Evolutionary conservation across 2,888 invertebrate species (phyloP), one percentile per base, ranked within the genome.

Genomic region (Tachina lurida): DNA sequence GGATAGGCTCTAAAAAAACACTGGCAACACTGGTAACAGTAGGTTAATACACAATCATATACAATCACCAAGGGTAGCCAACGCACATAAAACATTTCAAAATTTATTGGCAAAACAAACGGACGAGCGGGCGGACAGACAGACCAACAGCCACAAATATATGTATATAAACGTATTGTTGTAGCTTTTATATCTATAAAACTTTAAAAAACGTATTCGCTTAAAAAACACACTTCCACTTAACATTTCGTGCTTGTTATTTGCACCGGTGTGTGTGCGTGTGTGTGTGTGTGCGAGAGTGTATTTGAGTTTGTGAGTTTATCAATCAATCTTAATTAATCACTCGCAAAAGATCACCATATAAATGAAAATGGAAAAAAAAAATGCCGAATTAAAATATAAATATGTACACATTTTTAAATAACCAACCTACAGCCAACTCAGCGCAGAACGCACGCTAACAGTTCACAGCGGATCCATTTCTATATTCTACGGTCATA

Each of bases 261-360:
- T 60, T 49, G 45, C 17, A 13, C 12, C 0, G 9, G 60, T 43
- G 17, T n/a, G 17, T 62, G 62, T 10, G 63, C 60, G 31, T 56
- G 43, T 74, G 74, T 63, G 65, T 67, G 15, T 60, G 54, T 87
- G n/a, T 74, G 67, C 54, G 31, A 45, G 56, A 71, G 60, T 65
- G 62, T 65, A n/a, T 71, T 19, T 77, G 31, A 39, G 45, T 70
- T 70, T 67, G 63, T 56, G 13, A 54, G 58, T 85, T 89, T 92
- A 92, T 92, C 92, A 92, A 92, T 92, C 92, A 91, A 92, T 92
- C 92, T 92, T 92, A 92, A 92, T 92, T 92, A 92, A 92, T 92
- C 92, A 92, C 89, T 90, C 86, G 88, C 90, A 70, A 88, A 89
- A 91, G 91, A 91, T 91, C 91, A 88, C 70, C 65, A 67, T 49